Evolutionary conservation across 2,113 vertebrate genomes (phyloP).

Genomic region (Coptodon rendalli): DNA sequence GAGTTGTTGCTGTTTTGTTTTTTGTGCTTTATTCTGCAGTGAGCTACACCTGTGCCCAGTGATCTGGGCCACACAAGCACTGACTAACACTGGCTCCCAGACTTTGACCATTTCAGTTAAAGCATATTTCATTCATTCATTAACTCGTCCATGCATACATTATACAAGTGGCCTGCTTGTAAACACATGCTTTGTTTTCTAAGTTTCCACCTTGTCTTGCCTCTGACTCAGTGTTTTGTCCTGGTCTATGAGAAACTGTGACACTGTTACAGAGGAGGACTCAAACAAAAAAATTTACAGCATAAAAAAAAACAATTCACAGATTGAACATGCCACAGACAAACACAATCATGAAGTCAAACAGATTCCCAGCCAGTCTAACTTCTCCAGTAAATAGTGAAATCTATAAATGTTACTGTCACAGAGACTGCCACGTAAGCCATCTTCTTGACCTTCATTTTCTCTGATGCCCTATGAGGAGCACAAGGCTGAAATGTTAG

Average conservation of each 20-base stretch:
- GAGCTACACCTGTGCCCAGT: background rate
- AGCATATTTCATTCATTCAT: background rate
- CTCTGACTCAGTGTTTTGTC: fast-evolving
- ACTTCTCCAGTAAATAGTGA: background rate
- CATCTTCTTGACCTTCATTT: background rate
- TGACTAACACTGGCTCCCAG: background rate
- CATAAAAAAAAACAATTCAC: background rate
- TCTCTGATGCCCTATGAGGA: background rate
- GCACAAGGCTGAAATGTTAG: background rate
- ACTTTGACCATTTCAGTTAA: background rate
- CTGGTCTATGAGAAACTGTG: background rate
- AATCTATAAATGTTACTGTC: background rate
- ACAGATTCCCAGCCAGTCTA: background rate
- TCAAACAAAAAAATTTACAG: background rate
- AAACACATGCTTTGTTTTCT: background rate
- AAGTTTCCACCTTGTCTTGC: background rate
- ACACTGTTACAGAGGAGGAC: fast-evolving
- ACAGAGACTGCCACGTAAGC: background rate
- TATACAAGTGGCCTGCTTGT: background rate
- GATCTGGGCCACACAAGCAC: background rate
- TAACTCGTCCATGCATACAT: background rate
- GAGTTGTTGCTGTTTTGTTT: background rate
- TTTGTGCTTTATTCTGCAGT: background rate
- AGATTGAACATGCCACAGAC: fast-evolving
- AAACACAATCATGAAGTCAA: background rate